Conservation (phyloP, 2,113 vertebrate genomes). For the Scartelaos histophorus region DNA sequence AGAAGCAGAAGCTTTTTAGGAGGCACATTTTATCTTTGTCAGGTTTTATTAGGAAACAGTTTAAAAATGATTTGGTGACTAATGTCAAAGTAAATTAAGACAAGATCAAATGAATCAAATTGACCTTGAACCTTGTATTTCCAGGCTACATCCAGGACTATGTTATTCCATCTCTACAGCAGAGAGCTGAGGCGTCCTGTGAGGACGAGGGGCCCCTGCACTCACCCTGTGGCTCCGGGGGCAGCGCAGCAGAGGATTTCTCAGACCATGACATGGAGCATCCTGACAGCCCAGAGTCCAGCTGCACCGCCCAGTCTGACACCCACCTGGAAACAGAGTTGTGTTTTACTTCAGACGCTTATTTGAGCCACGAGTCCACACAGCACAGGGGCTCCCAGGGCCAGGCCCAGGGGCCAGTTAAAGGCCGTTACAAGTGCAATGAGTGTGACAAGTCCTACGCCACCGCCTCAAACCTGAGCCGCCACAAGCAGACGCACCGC, state of each 20-base stretch:
- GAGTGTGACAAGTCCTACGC: constrained; percentile 68
- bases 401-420: constrained; percentile 33
- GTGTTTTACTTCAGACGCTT: constrained; percentile 51
- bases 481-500: constrained; percentile 71
- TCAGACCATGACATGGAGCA: constrained; percentile 66
- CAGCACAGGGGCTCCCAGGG: constrained; percentile 27
- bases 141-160: constrained; percentile 69
- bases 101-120: background rate
- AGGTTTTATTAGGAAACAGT: too few species aligned
- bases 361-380: constrained; percentile 29
- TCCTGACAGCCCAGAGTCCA: constrained; percentile 61
- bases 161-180: constrained; percentile 59
- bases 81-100: too few species aligned
- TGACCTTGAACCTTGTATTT: background rate
- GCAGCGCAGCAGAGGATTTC: constrained; percentile 61
- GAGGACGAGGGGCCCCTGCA: constrained; percentile 43
- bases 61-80: too few species aligned
- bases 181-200: constrained; percentile 35
- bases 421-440: constrained; percentile 50
- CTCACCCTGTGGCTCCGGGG: constrained; percentile 30
- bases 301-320: constrained; percentile 46
- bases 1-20: too few species aligned
- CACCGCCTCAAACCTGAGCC: constrained; percentile 67
- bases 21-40: too few species aligned
- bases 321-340: constrained; percentile 24